Conservation (phyloP, 1,140 invertebrate genomes). For the Meloidogyne floridensis region DNA sequence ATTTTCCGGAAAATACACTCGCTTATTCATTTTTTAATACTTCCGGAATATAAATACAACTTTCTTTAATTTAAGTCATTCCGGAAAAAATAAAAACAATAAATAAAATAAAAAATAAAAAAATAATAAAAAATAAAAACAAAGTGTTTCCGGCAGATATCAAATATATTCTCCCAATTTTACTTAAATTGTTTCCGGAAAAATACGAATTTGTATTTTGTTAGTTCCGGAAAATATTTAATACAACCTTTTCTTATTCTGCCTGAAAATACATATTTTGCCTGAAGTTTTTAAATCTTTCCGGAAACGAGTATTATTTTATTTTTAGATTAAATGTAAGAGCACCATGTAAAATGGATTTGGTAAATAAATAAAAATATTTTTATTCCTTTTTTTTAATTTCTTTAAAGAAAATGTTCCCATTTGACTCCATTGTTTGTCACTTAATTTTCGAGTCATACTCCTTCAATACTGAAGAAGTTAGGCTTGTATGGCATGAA, state of each 20-base stretch:
- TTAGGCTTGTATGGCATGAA: slow-evolving; percentile 64
- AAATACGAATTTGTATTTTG: neutral
- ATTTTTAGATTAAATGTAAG: slow-evolving; percentile 59
- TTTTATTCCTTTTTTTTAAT: neutral
- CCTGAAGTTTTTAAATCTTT: no score
- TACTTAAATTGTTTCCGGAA: no score
- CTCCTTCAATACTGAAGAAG: slow-evolving; percentile 65
- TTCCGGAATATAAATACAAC: no score
- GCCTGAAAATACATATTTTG: neutral
- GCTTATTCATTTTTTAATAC: no score
- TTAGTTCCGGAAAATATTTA: neutral
- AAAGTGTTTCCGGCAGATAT: no score
- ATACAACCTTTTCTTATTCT: neutral
- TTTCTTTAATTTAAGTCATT: no score
- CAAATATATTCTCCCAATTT: no score
- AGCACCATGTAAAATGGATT: slow-evolving; percentile 64
- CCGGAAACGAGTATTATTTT: neutral
- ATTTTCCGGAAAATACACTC: neutral
- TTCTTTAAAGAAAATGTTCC: slow-evolving; percentile 59
- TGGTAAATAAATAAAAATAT: slow-evolving; percentile 42
- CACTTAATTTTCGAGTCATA: slow-evolving; percentile 60
- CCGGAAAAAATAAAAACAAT: no score
- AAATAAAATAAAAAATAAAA: no score
- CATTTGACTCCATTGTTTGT: slow-evolving; percentile 64
- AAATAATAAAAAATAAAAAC: no score